phyloP scores from a whole-genome alignment of 2,113 vertebrate genomes.

The Phylloscopus whistleri region DNA sequence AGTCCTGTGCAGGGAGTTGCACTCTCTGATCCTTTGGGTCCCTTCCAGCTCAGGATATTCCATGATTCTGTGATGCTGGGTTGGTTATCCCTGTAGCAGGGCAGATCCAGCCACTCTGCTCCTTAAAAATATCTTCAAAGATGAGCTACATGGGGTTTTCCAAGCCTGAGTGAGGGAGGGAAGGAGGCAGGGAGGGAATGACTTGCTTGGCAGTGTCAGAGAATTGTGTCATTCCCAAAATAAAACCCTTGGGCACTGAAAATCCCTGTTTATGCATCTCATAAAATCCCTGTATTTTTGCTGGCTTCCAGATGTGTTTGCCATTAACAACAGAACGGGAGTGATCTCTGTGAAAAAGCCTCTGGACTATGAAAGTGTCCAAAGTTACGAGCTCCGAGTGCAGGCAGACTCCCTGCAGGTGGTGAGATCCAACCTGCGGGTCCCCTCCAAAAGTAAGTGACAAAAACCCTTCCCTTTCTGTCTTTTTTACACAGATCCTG shows the following conservation, averaged over 20 bases:
- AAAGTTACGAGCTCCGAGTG: slow-evolving; percentile 81
- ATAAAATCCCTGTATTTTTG: neutral
- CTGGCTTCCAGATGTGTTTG: slow-evolving; percentile 79
- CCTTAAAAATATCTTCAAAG: neutral
- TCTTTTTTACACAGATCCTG: rapidly evolving
- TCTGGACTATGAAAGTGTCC: slow-evolving; percentile 84
- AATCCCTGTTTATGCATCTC: neutral
- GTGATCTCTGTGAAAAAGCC: slow-evolving; percentile 79
- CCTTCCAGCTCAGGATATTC: neutral
- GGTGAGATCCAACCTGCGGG: slow-evolving; percentile 82
- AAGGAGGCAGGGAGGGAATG: neutral
- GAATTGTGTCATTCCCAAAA: neutral
- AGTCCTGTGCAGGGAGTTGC: neutral
- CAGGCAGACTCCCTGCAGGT: slow-evolving; percentile 87
- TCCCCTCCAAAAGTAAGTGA: slow-evolving; percentile 88
- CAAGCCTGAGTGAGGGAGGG: neutral
- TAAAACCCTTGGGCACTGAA: neutral
- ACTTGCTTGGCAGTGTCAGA: neutral
- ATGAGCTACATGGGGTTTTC: rapidly evolving
- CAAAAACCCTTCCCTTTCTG: neutral
- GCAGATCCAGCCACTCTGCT: neutral
- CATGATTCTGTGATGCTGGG: neutral
- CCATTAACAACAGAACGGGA: slow-evolving; percentile 83
- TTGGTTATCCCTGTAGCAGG: neutral
- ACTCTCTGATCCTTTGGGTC: neutral